phyloP scores from a whole-genome alignment of 2,797 vertebrate genomes.

The Brachyrhaphis roseni region DNA sequence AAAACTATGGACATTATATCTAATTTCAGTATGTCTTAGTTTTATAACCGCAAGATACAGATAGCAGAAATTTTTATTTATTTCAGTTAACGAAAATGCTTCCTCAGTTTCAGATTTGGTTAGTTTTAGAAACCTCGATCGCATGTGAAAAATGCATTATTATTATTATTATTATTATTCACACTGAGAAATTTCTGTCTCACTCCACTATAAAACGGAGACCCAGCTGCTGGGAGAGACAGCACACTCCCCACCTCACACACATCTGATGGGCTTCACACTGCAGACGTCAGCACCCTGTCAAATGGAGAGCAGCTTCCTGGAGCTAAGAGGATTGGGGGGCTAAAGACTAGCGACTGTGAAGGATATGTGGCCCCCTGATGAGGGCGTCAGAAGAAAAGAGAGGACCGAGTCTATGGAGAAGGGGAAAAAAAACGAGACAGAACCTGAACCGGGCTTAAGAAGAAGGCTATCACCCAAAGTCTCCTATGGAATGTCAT shows the following conservation, averaged over 20 bases:
- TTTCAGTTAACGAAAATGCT: too few relatives aligned
- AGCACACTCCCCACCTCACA: slow-evolving; percentile 26
- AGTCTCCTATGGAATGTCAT: slow-evolving; percentile 20
- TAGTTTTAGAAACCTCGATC: too few relatives aligned
- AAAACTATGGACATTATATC: too few relatives aligned
- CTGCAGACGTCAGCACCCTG: slow-evolving; percentile 49
- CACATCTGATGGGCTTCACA: slow-evolving; percentile 39
- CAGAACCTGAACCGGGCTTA: slow-evolving; percentile 37
- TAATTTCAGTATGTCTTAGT: too few relatives aligned
- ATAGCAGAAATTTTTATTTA: too few relatives aligned
- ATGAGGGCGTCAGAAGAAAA: slow-evolving; percentile 43
- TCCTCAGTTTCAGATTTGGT: too few relatives aligned
- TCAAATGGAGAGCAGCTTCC: slow-evolving; percentile 49
- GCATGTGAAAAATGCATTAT: neutral
- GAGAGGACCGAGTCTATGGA: slow-evolving; percentile 18
- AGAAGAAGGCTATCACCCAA: slow-evolving; percentile 29
- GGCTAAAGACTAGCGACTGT: slow-evolving; percentile 56
- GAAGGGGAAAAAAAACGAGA: slow-evolving; percentile 11
- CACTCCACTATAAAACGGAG: slow-evolving; percentile 21
- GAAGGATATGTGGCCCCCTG: slow-evolving; percentile 41
- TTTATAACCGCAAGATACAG: too few relatives aligned
- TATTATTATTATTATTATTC: neutral
- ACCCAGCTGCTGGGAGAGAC: slow-evolving; percentile 8
- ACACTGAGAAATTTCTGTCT: slow-evolving; percentile 1
- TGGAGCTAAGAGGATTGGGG: slow-evolving; percentile 68